phyloP scores from a whole-genome alignment of 2,888 invertebrate species.

The Stegana nigrithorax region DNA sequence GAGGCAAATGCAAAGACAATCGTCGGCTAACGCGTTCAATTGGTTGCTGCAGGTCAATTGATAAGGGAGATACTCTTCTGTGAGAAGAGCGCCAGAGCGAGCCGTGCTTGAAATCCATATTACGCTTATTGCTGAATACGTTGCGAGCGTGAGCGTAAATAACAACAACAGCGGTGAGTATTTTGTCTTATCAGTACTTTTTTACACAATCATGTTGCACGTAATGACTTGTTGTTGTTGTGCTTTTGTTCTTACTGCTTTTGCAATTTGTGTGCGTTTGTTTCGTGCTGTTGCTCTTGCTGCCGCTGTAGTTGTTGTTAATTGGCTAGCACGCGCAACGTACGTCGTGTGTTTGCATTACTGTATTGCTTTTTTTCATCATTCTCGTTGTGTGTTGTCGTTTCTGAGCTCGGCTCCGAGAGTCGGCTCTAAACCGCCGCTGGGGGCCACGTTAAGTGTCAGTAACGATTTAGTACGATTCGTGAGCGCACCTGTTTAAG shows the following conservation, averaged over 20 bases:
- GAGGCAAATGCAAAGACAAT: background rate
- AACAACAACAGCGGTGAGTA: background rate
- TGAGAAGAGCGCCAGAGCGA: no score
- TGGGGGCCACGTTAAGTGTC: constrained; percentile 66
- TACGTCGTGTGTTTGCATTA: background rate
- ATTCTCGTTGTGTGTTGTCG: background rate
- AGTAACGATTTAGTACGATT: constrained; percentile 65
- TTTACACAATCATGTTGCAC: no score
- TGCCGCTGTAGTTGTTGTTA: background rate
- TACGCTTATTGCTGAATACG: background rate
- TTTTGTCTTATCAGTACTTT: background rate
- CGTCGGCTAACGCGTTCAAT: background rate
- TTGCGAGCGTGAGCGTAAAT: background rate
- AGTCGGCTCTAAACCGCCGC: constrained; percentile 44
- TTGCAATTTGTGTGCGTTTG: no score
- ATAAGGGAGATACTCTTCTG: no score
- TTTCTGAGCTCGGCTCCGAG: background rate
- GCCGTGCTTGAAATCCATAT: background rate
- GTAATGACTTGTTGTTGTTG: constrained; percentile 11
- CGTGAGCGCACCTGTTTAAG: constrained; percentile 58
- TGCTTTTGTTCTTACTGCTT: background rate
- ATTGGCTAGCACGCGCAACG: background rate
- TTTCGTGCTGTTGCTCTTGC: background rate
- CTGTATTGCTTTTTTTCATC: background rate
- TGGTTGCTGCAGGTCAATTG: background rate